Evolutionary conservation across 2,888 invertebrate genomes (phyloP).

Genomic region (Antheraea assamensis): DNA sequence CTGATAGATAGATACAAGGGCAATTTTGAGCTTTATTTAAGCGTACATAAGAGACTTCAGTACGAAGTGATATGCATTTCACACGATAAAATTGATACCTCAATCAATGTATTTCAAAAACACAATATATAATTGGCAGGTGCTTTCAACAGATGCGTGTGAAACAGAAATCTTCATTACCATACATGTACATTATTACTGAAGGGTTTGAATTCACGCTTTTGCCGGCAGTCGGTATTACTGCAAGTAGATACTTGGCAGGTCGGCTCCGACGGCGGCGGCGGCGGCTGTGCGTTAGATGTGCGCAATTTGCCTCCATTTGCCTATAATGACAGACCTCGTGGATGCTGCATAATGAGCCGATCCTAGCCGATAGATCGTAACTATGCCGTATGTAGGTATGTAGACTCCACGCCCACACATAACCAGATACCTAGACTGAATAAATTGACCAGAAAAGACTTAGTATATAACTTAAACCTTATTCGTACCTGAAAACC

Average conservation of each 20-base stretch:
- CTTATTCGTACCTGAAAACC: neutral
- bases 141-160: conserved; percentile 18
- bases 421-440: conserved; percentile 9
- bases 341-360: conserved; percentile 78
- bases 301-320: conserved; percentile 80
- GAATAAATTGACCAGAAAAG: neutral
- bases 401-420: conserved; percentile 12
- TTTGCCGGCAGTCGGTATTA: conserved; percentile 65
- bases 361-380: conserved; percentile 70
- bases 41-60: no score
- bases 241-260: conserved; percentile 19
- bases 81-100: neutral
- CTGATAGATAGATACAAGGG: no score
- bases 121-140: neutral
- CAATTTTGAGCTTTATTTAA: no score
- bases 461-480: neutral
- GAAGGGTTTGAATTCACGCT: conserved; percentile 62
- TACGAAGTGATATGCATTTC: no score
- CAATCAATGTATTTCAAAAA: conserved; percentile 12
- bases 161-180: conserved; percentile 48
- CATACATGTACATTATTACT: conserved; percentile 46
- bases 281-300: conserved; percentile 72
- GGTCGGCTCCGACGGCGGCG: conserved; percentile 30
- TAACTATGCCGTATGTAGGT: conserved; percentile 19
- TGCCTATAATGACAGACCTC: conserved; percentile 79